phyloP scores from a whole-genome alignment of 2,888 invertebrate genomes.

The Polietes domitor region DNA sequence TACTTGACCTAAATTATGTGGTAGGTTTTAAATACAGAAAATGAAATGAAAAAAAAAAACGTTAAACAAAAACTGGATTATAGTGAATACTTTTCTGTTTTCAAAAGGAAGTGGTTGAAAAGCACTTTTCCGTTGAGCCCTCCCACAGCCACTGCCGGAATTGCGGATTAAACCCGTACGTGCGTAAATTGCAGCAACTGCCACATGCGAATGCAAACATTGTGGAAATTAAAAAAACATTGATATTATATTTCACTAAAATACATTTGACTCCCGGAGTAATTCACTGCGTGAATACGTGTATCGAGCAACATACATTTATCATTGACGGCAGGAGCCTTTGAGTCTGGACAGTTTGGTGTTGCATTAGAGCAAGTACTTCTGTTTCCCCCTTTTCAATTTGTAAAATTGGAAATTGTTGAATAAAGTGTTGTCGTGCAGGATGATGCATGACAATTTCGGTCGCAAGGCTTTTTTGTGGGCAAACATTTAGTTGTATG shows the following conservation, averaged over 20 bases:
- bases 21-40: slow-evolving; percentile 38
- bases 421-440: too few relatives aligned
- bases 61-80: slow-evolving; percentile 36
- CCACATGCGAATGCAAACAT: not conserved
- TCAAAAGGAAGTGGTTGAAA: slow-evolving; percentile 36
- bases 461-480: too few relatives aligned
- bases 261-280: not conserved
- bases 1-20: slow-evolving; percentile 75
- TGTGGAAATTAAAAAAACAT: slow-evolving; percentile 12
- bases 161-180: slow-evolving; percentile 18
- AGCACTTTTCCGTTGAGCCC: not conserved
- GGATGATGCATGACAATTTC: not conserved
- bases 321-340: slow-evolving; percentile 14
- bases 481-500: too few relatives aligned
- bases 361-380: not conserved
- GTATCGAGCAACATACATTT: not conserved
- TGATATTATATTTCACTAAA: not conserved
- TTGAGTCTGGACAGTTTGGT: slow-evolving; percentile 25
- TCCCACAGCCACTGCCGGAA: slow-evolving; percentile 11
- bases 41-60: slow-evolving; percentile 11
- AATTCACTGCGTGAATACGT: not conserved
- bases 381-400: not conserved
- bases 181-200: not conserved
- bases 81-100: slow-evolving; percentile 36
- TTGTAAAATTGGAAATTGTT: slow-evolving; percentile 19